A percentile compares a stretch with the other conserved stretches of the same genome.
These are phyloP conservation scores for Podargus strigoides DNA, from an alignment of 2,797 vertebrate genomes.

Conservation along the genomic window DNA sequence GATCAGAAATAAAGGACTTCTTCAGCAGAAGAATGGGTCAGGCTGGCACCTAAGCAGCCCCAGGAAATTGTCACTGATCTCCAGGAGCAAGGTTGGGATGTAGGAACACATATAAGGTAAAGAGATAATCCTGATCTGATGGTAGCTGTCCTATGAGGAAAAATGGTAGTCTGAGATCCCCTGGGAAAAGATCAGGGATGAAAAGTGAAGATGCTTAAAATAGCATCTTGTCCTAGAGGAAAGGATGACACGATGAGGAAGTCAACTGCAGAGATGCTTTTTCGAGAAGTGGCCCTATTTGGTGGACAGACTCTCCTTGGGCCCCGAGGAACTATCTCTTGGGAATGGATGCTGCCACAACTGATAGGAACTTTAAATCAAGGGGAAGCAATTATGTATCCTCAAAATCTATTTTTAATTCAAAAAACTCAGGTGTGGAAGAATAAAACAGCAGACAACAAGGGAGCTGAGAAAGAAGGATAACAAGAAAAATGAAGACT, in stretches of 20 bases:
- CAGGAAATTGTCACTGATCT: background rate
- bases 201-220: background rate
- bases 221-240: background rate
- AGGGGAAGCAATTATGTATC: background rate
- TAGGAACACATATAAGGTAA: background rate
- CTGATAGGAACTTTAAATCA: background rate
- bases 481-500: background rate
- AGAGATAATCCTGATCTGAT: background rate
- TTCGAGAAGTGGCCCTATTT: rapidly evolving
- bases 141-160: background rate
- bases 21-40: background rate
- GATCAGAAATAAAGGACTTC: background rate
- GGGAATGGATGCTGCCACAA: background rate
- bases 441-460: background rate
- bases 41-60: background rate
- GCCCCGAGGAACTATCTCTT: rapidly evolving
- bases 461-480: background rate
- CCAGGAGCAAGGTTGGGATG: background rate
- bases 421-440: background rate
- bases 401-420: background rate
- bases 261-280: background rate
- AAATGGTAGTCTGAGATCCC: background rate
- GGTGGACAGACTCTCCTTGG: background rate
- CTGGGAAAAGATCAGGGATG: background rate
- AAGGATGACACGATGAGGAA: background rate